phyloP scores from a whole-genome alignment of 2,888 invertebrate genomes.

The Pediacus dermestoides region DNA sequence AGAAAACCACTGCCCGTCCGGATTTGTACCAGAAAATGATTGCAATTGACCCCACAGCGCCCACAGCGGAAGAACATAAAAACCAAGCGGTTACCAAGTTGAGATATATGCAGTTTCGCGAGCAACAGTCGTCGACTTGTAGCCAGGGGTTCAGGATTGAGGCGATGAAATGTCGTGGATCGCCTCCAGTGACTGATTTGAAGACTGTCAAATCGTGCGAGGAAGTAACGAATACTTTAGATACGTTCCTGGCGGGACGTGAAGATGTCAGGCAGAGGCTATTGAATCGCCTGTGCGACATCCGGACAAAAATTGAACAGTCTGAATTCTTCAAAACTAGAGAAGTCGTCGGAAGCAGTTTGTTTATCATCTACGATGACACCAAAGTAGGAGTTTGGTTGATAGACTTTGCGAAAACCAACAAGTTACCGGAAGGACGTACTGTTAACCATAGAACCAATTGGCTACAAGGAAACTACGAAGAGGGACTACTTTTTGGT shows the following conservation, averaged over 20 bases:
- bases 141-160: conserved; percentile 94
- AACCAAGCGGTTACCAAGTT: conserved; percentile 87
- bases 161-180: conserved; percentile 83
- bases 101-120: conserved; percentile 95
- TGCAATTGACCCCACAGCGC: conserved; percentile 80
- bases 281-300: conserved; percentile 69
- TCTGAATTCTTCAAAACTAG: conserved; percentile 82
- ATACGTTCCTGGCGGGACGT: conserved; percentile 66
- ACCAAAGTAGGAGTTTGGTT: conserved; percentile 89
- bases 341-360: conserved; percentile 91
- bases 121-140: conserved; percentile 89
- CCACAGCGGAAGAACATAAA: conserved; percentile 78
- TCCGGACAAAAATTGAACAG: conserved; percentile 74
- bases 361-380: conserved; percentile 90
- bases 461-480: conserved; percentile 94
- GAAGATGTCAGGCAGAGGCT: conserved; percentile 67
- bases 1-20: conserved; percentile 74
- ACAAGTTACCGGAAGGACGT: conserved; percentile 65
- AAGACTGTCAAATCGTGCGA: conserved; percentile 79
- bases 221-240: conserved; percentile 71
- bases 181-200: conserved; percentile 79
- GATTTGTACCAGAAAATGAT: conserved; percentile 97
- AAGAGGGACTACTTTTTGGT: conserved; percentile 92
- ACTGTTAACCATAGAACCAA: conserved; percentile 72
- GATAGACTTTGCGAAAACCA: conserved; percentile 95